Percentiles rank a stretch among this genome's conserved stretches.
These are phyloP conservation scores for Cydia pomonella DNA, from an alignment of 1,140 invertebrate genomes.

Conservation along the genomic window DNA sequence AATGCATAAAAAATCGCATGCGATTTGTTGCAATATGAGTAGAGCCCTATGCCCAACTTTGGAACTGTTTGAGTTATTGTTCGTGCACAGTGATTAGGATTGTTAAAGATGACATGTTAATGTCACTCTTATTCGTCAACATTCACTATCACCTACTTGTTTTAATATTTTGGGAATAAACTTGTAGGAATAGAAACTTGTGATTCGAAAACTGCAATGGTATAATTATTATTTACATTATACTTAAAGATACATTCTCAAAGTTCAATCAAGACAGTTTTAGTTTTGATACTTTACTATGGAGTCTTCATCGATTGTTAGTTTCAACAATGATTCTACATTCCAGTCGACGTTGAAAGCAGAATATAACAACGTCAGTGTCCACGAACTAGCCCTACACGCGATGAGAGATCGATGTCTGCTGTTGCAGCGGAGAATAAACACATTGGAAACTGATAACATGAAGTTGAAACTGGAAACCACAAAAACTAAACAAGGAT, in stretches of 20 bases:
- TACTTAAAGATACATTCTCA: not conserved
- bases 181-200: not conserved
- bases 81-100: no score
- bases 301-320: slow-evolving; percentile 74
- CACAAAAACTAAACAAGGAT: slow-evolving; percentile 60
- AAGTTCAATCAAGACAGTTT: not conserved
- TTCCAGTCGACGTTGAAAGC: slow-evolving; percentile 68
- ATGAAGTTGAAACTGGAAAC: slow-evolving; percentile 82
- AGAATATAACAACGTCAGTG: slow-evolving; percentile 76
- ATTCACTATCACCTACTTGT: not conserved
- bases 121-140: not conserved
- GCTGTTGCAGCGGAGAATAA: slow-evolving; percentile 85
- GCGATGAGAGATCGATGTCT: slow-evolving; percentile 90
- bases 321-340: slow-evolving; percentile 74
- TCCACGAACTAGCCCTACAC: slow-evolving; percentile 87
- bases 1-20: no score
- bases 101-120: no score
- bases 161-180: not conserved
- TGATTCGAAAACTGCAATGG: not conserved
- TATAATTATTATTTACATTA: not conserved
- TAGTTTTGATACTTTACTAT: slow-evolving; percentile 40
- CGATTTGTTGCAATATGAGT: not conserved
- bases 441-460: slow-evolving; percentile 88
- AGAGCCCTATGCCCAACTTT: not conserved
- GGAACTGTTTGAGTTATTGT: no score